Percentiles rank a stretch among this genome's conserved stretches.
Conservation (phyloP, 2,888 invertebrate species). For the Agrotis segetum region DNA sequence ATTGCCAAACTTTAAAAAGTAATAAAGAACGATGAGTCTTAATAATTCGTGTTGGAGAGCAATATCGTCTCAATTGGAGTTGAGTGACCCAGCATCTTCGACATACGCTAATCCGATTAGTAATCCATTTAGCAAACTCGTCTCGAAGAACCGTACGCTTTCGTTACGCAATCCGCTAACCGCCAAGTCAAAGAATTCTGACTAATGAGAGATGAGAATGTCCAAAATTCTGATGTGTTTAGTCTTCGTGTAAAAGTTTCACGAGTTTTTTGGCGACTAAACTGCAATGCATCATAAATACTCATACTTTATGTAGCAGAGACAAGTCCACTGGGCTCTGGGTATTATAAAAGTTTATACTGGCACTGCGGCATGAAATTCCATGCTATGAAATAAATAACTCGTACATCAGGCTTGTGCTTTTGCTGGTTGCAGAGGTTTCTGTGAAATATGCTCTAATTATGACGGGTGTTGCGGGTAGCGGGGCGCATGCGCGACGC, state of each 20-base stretch:
- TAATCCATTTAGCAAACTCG: conserved; percentile 71
- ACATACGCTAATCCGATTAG: conserved; percentile 74
- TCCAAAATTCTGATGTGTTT: conserved; percentile 28
- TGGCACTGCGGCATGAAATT: conserved; percentile 71
- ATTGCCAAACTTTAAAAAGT: conserved; percentile 45
- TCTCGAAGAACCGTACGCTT: conserved; percentile 65
- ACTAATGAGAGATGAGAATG: conserved; percentile 44
- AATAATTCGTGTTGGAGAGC: conserved; percentile 59
- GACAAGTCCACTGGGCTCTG: conserved; percentile 29
- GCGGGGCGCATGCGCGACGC: conserved; percentile 72
- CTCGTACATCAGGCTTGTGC: conserved; percentile 60
- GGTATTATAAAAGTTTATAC: conserved; percentile 56
- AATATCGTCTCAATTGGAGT: conserved; percentile 67
- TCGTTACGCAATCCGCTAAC: conserved; percentile 64
- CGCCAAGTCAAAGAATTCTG: conserved; percentile 43
- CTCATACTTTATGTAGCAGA: conserved; percentile 45
- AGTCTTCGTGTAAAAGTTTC: conserved; percentile 33
- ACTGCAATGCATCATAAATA: conserved; percentile 47
- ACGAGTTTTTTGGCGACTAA: conserved; percentile 29
- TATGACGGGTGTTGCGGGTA: conserved; percentile 68
- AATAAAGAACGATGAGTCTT: conserved; percentile 47
- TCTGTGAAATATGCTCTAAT: conserved; percentile 74
- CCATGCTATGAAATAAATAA: conserved; percentile 69
- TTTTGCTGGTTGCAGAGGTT: conserved; percentile 68
- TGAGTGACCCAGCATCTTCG: conserved; percentile 71